Conservation (phyloP, 2,888 invertebrate species). For the Iselma pallidipennis region DNA sequence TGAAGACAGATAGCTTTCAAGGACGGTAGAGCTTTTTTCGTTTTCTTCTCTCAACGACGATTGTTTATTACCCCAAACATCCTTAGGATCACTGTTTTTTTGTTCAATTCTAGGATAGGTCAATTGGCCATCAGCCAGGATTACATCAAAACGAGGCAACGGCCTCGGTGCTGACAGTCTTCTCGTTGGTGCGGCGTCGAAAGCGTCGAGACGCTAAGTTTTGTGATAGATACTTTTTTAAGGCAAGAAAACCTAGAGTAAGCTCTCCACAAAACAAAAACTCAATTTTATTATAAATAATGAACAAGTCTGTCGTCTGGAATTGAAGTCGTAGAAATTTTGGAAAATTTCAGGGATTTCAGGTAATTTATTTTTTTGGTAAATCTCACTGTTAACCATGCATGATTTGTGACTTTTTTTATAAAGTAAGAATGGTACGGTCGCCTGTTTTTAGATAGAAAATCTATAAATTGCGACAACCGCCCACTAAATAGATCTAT, state of each 20-base stretch:
- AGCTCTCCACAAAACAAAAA: too few species aligned
- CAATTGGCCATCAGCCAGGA: constrained; percentile 33
- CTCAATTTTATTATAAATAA: too few species aligned
- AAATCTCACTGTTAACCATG: not conserved
- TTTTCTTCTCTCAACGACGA: not conserved
- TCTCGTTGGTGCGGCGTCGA: constrained; percentile 21
- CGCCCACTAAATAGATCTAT: not conserved
- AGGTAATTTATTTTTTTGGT: not conserved
- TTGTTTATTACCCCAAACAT: constrained; percentile 7
- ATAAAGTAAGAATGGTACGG: not conserved
- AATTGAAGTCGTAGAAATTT: too few species aligned
- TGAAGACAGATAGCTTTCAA: not conserved
- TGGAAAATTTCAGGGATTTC: not conserved
- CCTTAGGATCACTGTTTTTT: not conserved
- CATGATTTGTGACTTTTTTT: not conserved
- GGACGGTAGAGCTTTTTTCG: not conserved
- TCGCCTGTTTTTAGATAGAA: too few species aligned
- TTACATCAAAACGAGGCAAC: constrained; percentile 30
- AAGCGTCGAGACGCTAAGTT: constrained; percentile 19
- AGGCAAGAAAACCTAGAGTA: too few species aligned
- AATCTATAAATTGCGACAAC: not conserved
- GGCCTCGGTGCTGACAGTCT: constrained; percentile 24
- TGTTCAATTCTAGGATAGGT: constrained; percentile 30
- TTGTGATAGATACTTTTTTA: too few species aligned
- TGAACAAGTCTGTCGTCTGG: too few species aligned